phyloP scores from a whole-genome alignment of 2,888 invertebrate species.

The Thecophora atra region DNA sequence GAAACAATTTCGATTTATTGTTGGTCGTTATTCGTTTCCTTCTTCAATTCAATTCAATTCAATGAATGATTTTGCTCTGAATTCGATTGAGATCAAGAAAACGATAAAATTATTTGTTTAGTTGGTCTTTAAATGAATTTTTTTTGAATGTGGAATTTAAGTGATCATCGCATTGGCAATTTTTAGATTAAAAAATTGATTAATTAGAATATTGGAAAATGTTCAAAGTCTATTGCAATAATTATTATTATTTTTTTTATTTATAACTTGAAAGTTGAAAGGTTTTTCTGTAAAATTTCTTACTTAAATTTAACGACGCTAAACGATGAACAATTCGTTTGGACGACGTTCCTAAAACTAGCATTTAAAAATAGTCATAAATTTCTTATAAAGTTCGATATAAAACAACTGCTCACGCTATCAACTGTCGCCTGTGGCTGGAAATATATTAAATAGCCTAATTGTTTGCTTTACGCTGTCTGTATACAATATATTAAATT shows the following conservation, averaged over 20 bases:
- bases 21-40: not conserved
- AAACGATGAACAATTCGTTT: constrained; percentile 18
- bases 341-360: constrained; percentile 21
- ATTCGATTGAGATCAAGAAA: not conserved
- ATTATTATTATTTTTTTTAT: too few species aligned
- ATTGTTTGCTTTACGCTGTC: not conserved
- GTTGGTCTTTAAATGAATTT: too few species aligned
- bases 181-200: too few species aligned
- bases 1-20: constrained; percentile 25
- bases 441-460: constrained; percentile 15
- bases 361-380: constrained; percentile 9
- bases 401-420: not conserved
- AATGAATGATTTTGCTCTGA: constrained; percentile 4
- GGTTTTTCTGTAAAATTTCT: not conserved
- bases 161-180: too few species aligned
- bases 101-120: too few species aligned
- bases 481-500: constrained; percentile 21
- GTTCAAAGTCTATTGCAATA: too few species aligned
- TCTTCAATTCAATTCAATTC: constrained; percentile 11
- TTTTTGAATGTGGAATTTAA: too few species aligned
- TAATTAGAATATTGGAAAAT: too few species aligned
- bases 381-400: not conserved
- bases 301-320: constrained; percentile 15
- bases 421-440: not conserved
- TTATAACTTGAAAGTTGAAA: not conserved